Evolutionary conservation across 1,140 invertebrate species (phyloP), one percentile per base, ranked within the genome.

Genomic region (Belonocnema kinseyi): DNA sequence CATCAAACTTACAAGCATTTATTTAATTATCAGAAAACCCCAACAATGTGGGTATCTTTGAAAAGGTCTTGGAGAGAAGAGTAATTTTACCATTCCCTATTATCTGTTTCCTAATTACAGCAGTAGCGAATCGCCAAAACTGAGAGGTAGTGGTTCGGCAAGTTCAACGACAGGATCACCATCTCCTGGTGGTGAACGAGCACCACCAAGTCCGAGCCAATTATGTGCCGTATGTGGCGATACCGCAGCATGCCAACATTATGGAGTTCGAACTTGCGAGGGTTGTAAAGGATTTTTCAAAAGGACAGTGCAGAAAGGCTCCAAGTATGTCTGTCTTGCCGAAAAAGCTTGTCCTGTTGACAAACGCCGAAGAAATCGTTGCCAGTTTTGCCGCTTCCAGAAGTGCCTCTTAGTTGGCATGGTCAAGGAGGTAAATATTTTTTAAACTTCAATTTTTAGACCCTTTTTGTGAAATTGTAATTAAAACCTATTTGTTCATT

Each of bases 261-360:
- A 99, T 88, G 99, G 98, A 0, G 98, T 99, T 0, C 92, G 98
- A 54, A 99, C 99, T 0, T 98, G 97, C 86, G 98, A 99, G 92
- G 98, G 99, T 2, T 99, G 99, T 92, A 99, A 99, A 93, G 96
- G 96, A 46, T 97, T 97, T 89, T 98, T 98, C 91, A 97, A 98
- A 89, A 93, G 99, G 82, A 99, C 99, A 46, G 99, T 99, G 3
- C 99, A 99, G 91, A 99, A 99, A 90, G 97, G 98, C 70, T 97
- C 98, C 10, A 99, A 99, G 90, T 99, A 99, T 89, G 98, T 99
- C 10, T 99, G 99, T 89, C 93, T 99, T 80, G 98, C 98, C 0
- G 98, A 99, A 88, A 98, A 99, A 90, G 97, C 97, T 74, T 99
- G 99, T 88, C 98, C 98, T 0, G 98, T 99, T n/a, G 99, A 99